These are phyloP conservation scores for Cynodonichthys magdalenae DNA, from an alignment of 2,797 vertebrate genomes.

Conservation along the genomic window DNA sequence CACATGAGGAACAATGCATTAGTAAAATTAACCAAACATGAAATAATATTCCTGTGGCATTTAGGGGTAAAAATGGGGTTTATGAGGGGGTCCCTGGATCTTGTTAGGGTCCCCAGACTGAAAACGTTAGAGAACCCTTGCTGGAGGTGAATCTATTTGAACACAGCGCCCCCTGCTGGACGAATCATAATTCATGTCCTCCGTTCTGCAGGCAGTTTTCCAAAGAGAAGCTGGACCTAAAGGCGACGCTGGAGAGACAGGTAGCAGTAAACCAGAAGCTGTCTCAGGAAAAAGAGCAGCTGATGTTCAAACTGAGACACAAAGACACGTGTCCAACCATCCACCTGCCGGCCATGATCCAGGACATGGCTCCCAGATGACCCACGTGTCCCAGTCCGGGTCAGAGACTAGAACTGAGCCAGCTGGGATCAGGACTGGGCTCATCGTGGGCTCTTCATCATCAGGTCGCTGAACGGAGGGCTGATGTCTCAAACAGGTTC, in stretches of 20 bases:
- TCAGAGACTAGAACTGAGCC: too few relatives aligned
- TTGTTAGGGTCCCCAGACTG: too few relatives aligned
- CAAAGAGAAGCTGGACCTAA: constrained; percentile 83
- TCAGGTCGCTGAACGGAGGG: too few relatives aligned
- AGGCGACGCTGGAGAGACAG: constrained; percentile 86
- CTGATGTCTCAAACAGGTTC: too few relatives aligned
- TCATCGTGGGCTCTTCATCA: too few relatives aligned
- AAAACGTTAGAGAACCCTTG: too few relatives aligned
- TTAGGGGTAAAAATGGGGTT: too few relatives aligned
- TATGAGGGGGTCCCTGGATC: too few relatives aligned
- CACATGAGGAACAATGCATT: too few relatives aligned
- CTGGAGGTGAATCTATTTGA: not conserved
- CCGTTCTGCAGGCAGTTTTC: constrained; percentile 84
- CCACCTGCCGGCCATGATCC: constrained; percentile 66
- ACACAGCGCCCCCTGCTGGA: constrained; percentile 37
- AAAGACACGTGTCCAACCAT: constrained; percentile 76
- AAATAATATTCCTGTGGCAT: too few relatives aligned
- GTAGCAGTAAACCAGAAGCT: constrained; percentile 74
- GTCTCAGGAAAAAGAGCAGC: constrained; percentile 89
- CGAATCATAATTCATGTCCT: not conserved
- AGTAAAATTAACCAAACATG: too few relatives aligned
- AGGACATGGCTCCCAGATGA: constrained; percentile 69
- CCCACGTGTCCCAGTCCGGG: not conserved
- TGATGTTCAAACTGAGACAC: constrained; percentile 87
- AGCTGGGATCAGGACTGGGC: too few relatives aligned